Base-by-base conservation (phyloP, 2,797 vertebrate species). In the Kryptopterus vitreolus region DNA sequence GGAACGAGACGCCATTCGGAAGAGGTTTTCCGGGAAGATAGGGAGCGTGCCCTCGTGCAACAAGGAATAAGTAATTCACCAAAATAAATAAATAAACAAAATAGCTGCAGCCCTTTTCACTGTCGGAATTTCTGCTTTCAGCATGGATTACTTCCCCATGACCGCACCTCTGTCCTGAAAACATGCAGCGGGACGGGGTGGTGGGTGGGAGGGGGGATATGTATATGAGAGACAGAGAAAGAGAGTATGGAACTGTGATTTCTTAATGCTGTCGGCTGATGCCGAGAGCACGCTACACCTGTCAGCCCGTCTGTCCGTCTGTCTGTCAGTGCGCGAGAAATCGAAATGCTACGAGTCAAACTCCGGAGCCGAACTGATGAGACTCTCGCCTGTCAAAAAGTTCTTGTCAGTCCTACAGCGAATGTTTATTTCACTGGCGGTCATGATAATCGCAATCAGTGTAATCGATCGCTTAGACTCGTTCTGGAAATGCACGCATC, bases 121-220 rank as follows among this genome's bases (percentile, higher is more conserved):
- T 77, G 61, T 78, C 3, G 20, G 71, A 77, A 80, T 83, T 74
- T 83, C 52, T 76, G 62, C 82, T 79, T 84, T 84, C 79, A 66
- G 35, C 38, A 76, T 43, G 50, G 66, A 74, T 82, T 59, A 73
- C 55, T 82, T 84, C 83, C 80, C 79, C 77, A 72, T 24, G 58
- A 68, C 71, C 76, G 72, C 65, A 76, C 57, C 50, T 57, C 57
- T 22, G 59, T 72, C 46, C 43, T 22, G 1, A 43, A n/a, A 63
- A 77, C 20, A 22, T 78, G 69, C 76, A 61, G 35, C 33, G 35
- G 18, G 13, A 61, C 15, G 58, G 24, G 24, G 8, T n/a, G n/a
- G n/a, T n/a, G n/a, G n/a, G n/a, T n/a, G n/a, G n/a, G n/a, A n/a
- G n/a, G n/a, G n/a, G n/a, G n/a, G n/a, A n/a, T n/a, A 0, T 55